Evolutionary conservation across 2,797 vertebrate genomes (phyloP).

Genomic region (Brotula barbata): DNA sequence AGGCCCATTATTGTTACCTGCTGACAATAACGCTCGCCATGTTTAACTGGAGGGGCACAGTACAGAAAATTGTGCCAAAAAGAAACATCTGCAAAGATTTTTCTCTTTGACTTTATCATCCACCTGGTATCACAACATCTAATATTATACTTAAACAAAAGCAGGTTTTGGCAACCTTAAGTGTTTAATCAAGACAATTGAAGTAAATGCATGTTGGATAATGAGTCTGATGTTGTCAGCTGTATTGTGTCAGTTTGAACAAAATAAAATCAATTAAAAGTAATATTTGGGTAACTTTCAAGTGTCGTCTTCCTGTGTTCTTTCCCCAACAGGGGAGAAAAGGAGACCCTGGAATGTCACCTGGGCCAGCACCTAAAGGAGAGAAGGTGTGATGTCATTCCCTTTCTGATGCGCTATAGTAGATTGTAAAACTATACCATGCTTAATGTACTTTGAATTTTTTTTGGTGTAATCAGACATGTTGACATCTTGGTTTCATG

Average conservation of each 20-base stretch:
- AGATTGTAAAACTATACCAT: not conserved
- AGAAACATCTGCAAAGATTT: conserved; percentile 18
- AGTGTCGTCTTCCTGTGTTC: conserved; percentile 10
- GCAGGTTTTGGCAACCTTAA: too few species aligned
- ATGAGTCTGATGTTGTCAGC: too few species aligned
- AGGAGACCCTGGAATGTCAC: conserved; percentile 93
- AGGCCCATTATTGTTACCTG: conserved; percentile 61
- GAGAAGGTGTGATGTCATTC: conserved; percentile 82
- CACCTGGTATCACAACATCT: conserved; percentile 1
- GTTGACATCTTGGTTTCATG: conserved; percentile 36
- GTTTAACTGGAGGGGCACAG: conserved; percentile 17
- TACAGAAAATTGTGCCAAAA: not conserved
- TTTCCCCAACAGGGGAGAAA: conserved; percentile 85
- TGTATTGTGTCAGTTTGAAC: too few species aligned
- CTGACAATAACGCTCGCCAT: conserved; percentile 58
- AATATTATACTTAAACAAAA: too few species aligned
- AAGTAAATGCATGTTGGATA: too few species aligned
- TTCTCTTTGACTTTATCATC: not conserved
- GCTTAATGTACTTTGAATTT: conserved; percentile 6
- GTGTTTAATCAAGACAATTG: too few species aligned
- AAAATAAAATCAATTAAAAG: too few species aligned
- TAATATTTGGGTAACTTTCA: not conserved
- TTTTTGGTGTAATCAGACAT: not conserved
- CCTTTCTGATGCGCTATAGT: conserved; percentile 16
- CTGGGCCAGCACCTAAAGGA: conserved; percentile 89